These are phyloP conservation scores for Notocelia uddmanniana DNA, from an alignment of 2,888 invertebrate species.

Conservation along the genomic window DNA sequence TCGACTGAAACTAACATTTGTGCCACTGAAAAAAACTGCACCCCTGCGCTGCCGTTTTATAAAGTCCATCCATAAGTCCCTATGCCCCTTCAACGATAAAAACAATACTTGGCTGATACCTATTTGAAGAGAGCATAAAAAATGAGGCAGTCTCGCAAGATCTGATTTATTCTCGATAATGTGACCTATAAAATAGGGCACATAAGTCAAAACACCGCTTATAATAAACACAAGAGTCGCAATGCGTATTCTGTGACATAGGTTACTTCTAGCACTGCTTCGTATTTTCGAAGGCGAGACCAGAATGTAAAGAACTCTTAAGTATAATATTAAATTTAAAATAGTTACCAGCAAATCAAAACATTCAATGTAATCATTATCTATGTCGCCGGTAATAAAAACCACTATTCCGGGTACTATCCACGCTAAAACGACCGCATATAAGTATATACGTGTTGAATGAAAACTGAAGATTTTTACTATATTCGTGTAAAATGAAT, in stretches of 20 bases:
- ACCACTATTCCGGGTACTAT: neutral
- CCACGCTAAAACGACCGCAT: conserved; percentile 12
- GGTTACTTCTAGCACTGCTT: conserved; percentile 9
- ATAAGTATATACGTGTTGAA: conserved; percentile 10
- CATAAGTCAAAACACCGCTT: conserved; percentile 12
- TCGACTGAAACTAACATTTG: too few relatives aligned
- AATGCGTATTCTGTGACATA: conserved; percentile 13
- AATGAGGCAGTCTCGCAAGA: neutral
- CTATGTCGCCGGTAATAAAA: neutral
- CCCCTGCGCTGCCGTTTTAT: neutral
- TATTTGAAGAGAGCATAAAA: conserved; percentile 9
- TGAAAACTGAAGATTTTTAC: conserved; percentile 26
- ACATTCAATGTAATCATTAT: neutral
- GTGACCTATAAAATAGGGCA: conserved; percentile 5
- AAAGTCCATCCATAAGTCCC: conserved; percentile 27
- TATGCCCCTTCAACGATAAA: conserved; percentile 25
- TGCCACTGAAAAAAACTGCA: too few relatives aligned
- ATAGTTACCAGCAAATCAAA: neutral
- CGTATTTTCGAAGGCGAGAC: conserved; percentile 10
- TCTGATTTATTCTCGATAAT: neutral
- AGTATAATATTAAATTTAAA: conserved; percentile 14
- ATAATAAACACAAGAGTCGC: conserved; percentile 20
- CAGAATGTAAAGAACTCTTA: conserved; percentile 26
- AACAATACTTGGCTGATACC: conserved; percentile 20
- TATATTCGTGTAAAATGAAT: conserved; percentile 31